Conservation (phyloP, 2,113 vertebrate genomes). For the Paratilapia polleni region DNA sequence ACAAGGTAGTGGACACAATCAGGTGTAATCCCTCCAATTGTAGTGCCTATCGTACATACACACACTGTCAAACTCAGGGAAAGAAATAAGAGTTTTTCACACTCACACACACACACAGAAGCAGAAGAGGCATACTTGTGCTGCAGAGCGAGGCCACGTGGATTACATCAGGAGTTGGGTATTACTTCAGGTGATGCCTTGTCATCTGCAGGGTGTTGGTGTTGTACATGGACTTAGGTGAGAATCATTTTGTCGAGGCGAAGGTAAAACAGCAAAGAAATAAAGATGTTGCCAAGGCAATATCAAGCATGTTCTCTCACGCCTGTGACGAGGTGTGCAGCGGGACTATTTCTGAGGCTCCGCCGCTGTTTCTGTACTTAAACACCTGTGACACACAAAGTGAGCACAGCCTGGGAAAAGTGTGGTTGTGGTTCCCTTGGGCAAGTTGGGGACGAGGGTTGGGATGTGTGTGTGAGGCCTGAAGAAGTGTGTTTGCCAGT, state of each 20-base stretch:
- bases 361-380: conserved; percentile 51
- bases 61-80: background rate
- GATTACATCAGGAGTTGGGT: conserved; percentile 67
- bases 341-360: conserved; percentile 39
- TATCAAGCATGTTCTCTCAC: conserved; percentile 71
- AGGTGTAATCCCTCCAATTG: conserved; percentile 43
- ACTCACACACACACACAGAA: background rate
- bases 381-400: conserved; percentile 69
- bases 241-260: conserved; percentile 49
- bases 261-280: conserved; percentile 63
- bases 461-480: conserved; percentile 31
- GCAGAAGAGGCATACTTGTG: background rate
- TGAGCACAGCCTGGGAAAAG: conserved; percentile 66
- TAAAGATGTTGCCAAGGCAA: conserved; percentile 72
- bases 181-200: conserved; percentile 70
- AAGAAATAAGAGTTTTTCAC: background rate
- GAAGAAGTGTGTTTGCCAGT: conserved; percentile 41
- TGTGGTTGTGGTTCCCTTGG: conserved; percentile 53
- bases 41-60: background rate
- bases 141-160: conserved; percentile 44
- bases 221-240: conserved; percentile 41
- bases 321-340: conserved; percentile 41
- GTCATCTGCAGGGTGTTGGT: conserved; percentile 62
- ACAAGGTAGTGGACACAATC: conserved; percentile 44
- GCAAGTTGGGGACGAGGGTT: conserved; percentile 12